Evolutionary conservation across 1,140 invertebrate species (phyloP).

Genomic region (Protaetia brevitarsis): DNA sequence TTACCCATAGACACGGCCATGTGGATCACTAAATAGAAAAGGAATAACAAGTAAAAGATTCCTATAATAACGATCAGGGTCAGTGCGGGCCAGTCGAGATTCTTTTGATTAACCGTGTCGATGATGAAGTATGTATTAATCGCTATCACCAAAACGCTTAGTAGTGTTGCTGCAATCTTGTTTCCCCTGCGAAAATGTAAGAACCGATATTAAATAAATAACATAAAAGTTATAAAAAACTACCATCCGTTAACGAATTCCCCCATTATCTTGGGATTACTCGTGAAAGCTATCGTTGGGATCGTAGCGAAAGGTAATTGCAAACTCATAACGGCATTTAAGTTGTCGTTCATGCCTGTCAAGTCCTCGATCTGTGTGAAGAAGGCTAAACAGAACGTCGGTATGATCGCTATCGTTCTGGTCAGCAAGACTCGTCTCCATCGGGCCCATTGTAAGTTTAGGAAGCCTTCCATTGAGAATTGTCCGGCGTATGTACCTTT

Average conservation of each 20-base stretch:
- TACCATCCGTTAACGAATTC: conserved; percentile 77
- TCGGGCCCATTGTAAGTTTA: conserved; percentile 84
- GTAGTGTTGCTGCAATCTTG: conserved; percentile 63
- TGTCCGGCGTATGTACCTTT: conserved; percentile 68
- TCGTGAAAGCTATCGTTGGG: conserved; percentile 87
- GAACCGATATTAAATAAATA: not conserved
- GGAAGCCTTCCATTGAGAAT: conserved; percentile 82
- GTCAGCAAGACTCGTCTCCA: conserved; percentile 90
- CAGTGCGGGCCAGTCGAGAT: conserved; percentile 54
- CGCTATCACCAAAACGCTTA: conserved; percentile 69
- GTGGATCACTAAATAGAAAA: conserved; percentile 68
- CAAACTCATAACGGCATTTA: conserved; percentile 88
- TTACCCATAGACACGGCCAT: conserved; percentile 67
- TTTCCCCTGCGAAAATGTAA: conserved; percentile 55
- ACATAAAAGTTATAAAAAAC: conserved; percentile 36
- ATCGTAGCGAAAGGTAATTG: conserved; percentile 83
- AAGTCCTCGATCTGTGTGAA: conserved; percentile 73
- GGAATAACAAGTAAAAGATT: conserved; percentile 67
- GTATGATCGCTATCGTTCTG: conserved; percentile 82
- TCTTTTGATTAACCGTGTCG: conserved; percentile 54
- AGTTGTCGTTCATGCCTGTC: conserved; percentile 82
- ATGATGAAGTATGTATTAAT: conserved; percentile 84
- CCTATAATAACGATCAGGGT: conserved; percentile 58
- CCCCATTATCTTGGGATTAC: conserved; percentile 78
- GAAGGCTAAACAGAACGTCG: conserved; percentile 75